phyloP scores from a whole-genome alignment of 2,113 vertebrate species.

The Psittacus erithacus region DNA sequence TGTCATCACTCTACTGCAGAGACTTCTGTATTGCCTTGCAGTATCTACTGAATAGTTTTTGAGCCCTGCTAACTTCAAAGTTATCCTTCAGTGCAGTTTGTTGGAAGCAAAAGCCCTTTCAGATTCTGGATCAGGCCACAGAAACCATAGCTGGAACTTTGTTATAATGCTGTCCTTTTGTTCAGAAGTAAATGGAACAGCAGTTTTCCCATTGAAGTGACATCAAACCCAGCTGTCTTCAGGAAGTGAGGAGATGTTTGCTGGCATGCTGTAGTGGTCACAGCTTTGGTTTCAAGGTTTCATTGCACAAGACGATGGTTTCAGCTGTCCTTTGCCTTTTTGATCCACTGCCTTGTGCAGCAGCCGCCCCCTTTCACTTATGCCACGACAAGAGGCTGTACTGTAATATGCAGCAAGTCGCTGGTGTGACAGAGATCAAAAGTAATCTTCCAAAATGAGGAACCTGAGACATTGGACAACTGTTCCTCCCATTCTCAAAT shows the following conservation, averaged over 20 bases:
- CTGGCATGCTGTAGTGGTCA: background rate
- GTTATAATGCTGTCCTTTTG: background rate
- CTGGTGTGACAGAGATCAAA: background rate
- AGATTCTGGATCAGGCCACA: background rate
- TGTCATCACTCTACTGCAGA: background rate
- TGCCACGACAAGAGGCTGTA: background rate
- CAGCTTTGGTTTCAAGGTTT: background rate
- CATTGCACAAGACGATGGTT: rapidly evolving
- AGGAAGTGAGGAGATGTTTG: background rate
- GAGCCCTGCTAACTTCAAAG: background rate
- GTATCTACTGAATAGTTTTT: background rate
- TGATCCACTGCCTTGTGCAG: background rate
- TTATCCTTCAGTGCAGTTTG: background rate
- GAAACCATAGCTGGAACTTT: background rate
- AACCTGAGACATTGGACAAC: background rate
- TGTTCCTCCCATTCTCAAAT: background rate
- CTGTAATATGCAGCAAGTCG: background rate
- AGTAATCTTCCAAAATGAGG: background rate
- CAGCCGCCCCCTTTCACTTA: background rate
- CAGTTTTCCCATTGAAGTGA: background rate
- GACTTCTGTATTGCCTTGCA: background rate
- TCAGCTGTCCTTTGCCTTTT: background rate
- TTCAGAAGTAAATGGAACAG: background rate
- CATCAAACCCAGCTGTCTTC: background rate
- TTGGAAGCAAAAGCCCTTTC: background rate